Evolutionary conservation across 2,888 invertebrate species (phyloP), one percentile per base, ranked within the genome.

Genomic region (Pollenia griseotomentosa): DNA sequence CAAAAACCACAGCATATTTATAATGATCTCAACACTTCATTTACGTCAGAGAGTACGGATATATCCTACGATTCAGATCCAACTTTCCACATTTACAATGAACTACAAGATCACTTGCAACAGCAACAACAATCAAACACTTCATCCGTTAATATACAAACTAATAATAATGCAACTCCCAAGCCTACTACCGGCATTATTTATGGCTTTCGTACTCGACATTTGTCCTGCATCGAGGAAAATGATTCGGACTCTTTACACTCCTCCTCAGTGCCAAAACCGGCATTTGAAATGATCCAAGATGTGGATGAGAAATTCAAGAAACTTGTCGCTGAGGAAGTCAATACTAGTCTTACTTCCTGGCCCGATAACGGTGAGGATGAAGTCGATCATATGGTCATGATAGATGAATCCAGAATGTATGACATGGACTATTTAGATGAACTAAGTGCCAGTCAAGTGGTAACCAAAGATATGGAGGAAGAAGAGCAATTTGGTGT

Each of bases 201-300:
- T 12, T 93, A 91, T 88, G 93, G 93, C 1, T 93, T 93, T 89
- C 93, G 93, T 46, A 93, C 93, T 14, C 90, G 93, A 4, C 93
- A 93, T 89, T 88, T 93, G 73, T 93, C 93, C 79, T 93, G 93
- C 88, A 93, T 93, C 71, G 93, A 93, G 83, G 93, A 93, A 88
- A 93, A 93, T 68, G 93, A 93, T 82, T 92, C 93, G 10, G 93
- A 93, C 74, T 93, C 93, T 4, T 88, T 93, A 80, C 92, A 92
- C 85, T 92, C 93, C 4, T 91, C 92, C 0, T 93, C 93, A 12
- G 89, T 92, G 80, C 93, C 93, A 10, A 91, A 91, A 19, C 90
- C 91, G 6, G 91, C 93, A 51, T 91, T 91, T 63, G 93, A 93
- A 83, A 89, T 93, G 83, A 92, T 93, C 86, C 90, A 92, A 87